phyloP scores from a whole-genome alignment of 1,140 invertebrate species.

The Drosophila burlai region DNA sequence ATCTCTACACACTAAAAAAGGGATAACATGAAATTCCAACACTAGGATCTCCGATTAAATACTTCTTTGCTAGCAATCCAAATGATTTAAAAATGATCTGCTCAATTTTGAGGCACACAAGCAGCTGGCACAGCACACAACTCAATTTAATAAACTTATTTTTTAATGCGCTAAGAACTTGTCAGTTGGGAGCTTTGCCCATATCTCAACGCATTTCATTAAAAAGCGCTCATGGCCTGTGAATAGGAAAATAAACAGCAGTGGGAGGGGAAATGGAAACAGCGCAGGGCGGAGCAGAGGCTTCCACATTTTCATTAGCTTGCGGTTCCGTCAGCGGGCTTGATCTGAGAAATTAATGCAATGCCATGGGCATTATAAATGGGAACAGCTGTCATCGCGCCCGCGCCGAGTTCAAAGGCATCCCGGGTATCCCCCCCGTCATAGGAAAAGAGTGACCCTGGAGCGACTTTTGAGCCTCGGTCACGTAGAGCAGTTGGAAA shows the following conservation, averaged over 20 bases:
- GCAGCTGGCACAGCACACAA: constrained; percentile 42
- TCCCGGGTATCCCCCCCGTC: background rate
- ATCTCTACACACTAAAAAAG: background rate
- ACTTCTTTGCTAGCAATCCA: background rate
- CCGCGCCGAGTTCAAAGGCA: constrained; percentile 27
- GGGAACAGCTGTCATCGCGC: constrained; percentile 60
- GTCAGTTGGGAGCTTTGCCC: constrained; percentile 30
- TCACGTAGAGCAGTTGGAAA: constrained; percentile 72
- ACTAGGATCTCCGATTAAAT: background rate
- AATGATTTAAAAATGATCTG: background rate
- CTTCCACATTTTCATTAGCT: constrained; percentile 71
- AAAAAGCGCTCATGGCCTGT: constrained; percentile 65
- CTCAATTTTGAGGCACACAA: background rate
- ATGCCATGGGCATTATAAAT: constrained; percentile 73
- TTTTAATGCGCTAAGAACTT: constrained; percentile 53
- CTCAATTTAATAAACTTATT: constrained; percentile 22
- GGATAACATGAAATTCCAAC: background rate
- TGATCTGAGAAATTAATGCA: constrained; percentile 81
- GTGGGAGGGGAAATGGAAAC: background rate
- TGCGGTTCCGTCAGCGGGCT: constrained; percentile 67
- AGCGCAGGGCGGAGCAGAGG: background rate
- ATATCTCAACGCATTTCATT: constrained; percentile 65
- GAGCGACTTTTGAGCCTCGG: constrained; percentile 49
- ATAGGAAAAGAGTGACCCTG: constrained; percentile 29
- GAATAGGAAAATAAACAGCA: constrained; percentile 9